Conservation (phyloP, 1,140 invertebrate species). For the Aphaenogaster ashmeadi region DNA sequence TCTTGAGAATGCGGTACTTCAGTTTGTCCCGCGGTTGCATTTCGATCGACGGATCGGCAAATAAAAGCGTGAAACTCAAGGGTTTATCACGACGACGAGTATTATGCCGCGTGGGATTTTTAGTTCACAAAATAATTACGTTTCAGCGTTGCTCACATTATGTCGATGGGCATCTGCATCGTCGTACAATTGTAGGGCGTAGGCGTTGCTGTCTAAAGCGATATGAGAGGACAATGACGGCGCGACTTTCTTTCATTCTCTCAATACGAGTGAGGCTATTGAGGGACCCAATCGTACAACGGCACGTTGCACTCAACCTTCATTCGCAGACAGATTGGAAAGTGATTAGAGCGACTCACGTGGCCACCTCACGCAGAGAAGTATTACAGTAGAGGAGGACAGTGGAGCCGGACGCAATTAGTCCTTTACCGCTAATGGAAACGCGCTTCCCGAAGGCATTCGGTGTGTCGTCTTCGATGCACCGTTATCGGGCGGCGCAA, state of each 20-base stretch:
- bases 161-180: not conserved
- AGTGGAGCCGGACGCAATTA: conserved; percentile 41
- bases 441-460: not conserved
- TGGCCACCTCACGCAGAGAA: not conserved
- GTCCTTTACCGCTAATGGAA: conserved; percentile 42
- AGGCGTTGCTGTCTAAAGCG: not conserved
- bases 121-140: not conserved
- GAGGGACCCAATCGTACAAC: not conserved
- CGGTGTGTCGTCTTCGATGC: not conserved
- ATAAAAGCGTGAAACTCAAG: not conserved
- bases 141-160: not conserved
- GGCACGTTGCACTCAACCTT: conserved; percentile 36
- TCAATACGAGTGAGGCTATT: not conserved
- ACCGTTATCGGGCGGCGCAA: conserved; percentile 30
- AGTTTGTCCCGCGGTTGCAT: not conserved
- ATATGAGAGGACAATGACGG: conserved; percentile 30
- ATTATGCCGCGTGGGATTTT: not conserved
- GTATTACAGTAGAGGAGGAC: conserved; percentile 2
- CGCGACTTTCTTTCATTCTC: not conserved
- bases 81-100: not conserved
- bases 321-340: conserved; percentile 36
- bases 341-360: conserved; percentile 39
- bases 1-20: not conserved
- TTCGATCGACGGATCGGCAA: not conserved
- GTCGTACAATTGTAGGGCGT: conserved; percentile 20